A percentile compares a stretch with the other conserved stretches of the same genome.
Conservation (phyloP, 2,797 vertebrate genomes). For the Squalus acanthias region DNA sequence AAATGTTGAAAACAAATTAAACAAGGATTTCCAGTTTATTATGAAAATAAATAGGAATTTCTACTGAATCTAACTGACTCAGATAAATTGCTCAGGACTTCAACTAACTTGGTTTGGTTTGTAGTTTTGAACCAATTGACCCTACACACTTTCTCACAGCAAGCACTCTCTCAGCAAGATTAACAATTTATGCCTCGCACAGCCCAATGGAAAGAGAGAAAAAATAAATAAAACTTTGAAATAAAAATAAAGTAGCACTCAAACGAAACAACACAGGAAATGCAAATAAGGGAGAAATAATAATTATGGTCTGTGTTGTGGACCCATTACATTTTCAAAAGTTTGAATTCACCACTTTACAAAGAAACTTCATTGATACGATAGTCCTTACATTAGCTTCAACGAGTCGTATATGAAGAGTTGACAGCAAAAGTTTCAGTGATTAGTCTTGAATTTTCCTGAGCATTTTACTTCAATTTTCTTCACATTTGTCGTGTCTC, state of each 20-base stretch:
- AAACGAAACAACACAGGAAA: neutral
- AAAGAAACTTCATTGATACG: neutral
- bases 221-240: neutral
- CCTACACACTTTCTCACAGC: neutral
- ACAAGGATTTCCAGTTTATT: neutral
- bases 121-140: neutral
- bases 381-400: neutral
- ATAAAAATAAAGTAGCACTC: neutral
- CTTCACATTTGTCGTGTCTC: no score
- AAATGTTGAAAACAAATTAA: neutral
- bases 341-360: neutral
- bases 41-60: neutral
- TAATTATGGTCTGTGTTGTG: neutral
- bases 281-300: neutral
- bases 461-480: neutral
- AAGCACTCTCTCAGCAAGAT: neutral
- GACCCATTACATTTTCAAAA: neutral
- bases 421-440: neutral
- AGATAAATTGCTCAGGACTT: neutral
- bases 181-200: neutral
- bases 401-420: neutral
- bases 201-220: neutral
- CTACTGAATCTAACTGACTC: neutral
- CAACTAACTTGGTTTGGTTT: neutral
- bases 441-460: neutral